Base-by-base conservation (phyloP, 2,797 vertebrate species). In the Capromys pilorides region DNA sequence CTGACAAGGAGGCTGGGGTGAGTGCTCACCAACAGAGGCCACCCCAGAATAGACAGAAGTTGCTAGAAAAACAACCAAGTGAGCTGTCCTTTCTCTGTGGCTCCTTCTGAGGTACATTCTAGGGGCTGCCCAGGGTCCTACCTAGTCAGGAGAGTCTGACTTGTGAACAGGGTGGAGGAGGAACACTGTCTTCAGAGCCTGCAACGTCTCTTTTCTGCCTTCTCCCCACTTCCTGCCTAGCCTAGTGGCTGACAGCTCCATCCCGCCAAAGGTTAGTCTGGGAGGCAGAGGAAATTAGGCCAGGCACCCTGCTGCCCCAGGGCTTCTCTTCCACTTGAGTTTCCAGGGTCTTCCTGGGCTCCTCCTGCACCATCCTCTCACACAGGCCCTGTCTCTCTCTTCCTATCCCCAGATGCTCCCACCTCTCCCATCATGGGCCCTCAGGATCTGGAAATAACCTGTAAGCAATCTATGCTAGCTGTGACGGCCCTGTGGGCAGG, bases 21-120 rank as follows among this genome's bases (percentile, higher is more conserved):
- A 85, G 2, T 39, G 26, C 39, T 31, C 49, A n/a, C 51, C 21
- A 16, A 18, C 54, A 24, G 11, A 41, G 49, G 36, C 14, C 33
- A 26, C 77, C 36, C 79, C 64, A 71, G 90, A 95, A 85, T 26
- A 24, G 79, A 62, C 24, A 5, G 41, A 86, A 86, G 41, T 71
- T 18, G 3, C 86, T n/a, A 10, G 69, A 3, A 89, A 79, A 45
- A 45, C 2, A 16, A 59, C 51, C 22, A 4, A 18, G 0, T 26
- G 13, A 64, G 33, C 26, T 90, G 84, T 61, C 51, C 64, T 90
- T 91, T 95, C 79, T 79, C 83, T 94, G 39, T 28, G 77, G 33
- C 61, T 94, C 39, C 77, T 21, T 75, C 12, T 14, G 13, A 64
- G 28, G 18, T 67, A 22, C 9, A 8, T 49, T 77, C 11, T 2